phyloP scores from a whole-genome alignment of 1,140 invertebrate species.

The Heliconius nattereri region DNA sequence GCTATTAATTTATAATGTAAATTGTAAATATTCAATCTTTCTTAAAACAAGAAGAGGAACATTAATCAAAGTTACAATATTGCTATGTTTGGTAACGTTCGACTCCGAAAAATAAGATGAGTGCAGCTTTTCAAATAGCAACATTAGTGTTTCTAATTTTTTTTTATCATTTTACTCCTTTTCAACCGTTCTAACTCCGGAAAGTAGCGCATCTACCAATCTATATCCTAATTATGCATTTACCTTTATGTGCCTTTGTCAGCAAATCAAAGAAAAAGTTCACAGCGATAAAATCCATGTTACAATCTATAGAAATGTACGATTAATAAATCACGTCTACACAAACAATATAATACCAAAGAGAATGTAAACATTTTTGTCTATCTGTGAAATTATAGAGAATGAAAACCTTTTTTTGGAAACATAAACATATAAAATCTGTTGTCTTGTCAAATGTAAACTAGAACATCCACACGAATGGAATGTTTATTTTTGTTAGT shows the following conservation, averaged over 20 bases:
- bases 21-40: constrained; percentile 82
- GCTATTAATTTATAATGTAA: constrained; percentile 79
- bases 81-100: constrained; percentile 80
- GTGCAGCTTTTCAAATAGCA: constrained; percentile 82
- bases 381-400: constrained; percentile 13
- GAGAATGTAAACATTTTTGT: constrained; percentile 43
- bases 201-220: constrained; percentile 79
- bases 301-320: constrained; percentile 56
- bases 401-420: constrained; percentile 25
- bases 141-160: constrained; percentile 65
- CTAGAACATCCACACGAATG: constrained; percentile 56
- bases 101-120: constrained; percentile 70
- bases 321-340: constrained; percentile 51
- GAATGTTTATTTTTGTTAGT: constrained; percentile 56
- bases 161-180: constrained; percentile 52
- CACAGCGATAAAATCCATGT: constrained; percentile 42
- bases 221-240: constrained; percentile 71
- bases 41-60: constrained; percentile 82
- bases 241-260: constrained; percentile 49
- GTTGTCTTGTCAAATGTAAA: constrained; percentile 40
- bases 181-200: constrained; percentile 65
- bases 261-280: constrained; percentile 44
- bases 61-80: constrained; percentile 81
- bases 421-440: not conserved
- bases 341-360: constrained; percentile 43